These are phyloP conservation scores for Eupithecia centaureata DNA, from an alignment of 2,888 invertebrate genomes.

Conservation along the genomic window DNA sequence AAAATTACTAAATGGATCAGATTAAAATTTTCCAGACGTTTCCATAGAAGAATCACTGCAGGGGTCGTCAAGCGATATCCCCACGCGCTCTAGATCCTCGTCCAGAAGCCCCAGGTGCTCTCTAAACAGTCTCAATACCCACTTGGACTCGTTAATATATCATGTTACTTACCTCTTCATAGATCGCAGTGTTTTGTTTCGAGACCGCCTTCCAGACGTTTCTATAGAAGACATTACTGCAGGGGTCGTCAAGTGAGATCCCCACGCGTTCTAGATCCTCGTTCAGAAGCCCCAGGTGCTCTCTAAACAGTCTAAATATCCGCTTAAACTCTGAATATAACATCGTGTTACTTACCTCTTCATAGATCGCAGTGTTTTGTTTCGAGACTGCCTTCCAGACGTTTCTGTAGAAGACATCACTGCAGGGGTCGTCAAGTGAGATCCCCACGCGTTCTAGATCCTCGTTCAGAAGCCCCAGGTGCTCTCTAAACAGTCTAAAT, in stretches of 20 bases:
- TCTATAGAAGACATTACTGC: slow-evolving; percentile 91
- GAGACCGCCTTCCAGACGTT: slow-evolving; percentile 93
- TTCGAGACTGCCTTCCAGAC: slow-evolving; percentile 92
- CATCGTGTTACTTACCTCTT: slow-evolving; percentile 85
- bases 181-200: slow-evolving; percentile 91
- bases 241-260: slow-evolving; percentile 92
- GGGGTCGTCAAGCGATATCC: slow-evolving; percentile 90
- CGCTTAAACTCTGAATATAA: no score
- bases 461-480: slow-evolving; percentile 88
- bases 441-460: slow-evolving; percentile 77
- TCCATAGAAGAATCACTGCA: slow-evolving; percentile 92
- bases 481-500: slow-evolving; percentile 97
- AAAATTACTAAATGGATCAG: no score
- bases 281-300: slow-evolving; percentile 91
- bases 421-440: slow-evolving; percentile 91
- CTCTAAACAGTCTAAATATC: slow-evolving; percentile 95
- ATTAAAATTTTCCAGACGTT: slow-evolving; percentile 95
- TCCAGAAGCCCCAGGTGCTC: slow-evolving; percentile 93
- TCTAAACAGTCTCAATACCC: no score
- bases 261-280: slow-evolving; percentile 74
- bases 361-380: slow-evolving; percentile 94
- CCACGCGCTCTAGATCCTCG: slow-evolving; percentile 72
- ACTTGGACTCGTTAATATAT: no score
- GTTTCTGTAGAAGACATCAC: slow-evolving; percentile 91
- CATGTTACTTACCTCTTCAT: slow-evolving; percentile 87